phyloP scores from a whole-genome alignment of 2,888 invertebrate species.

The Drosophila austrosaltans region DNA sequence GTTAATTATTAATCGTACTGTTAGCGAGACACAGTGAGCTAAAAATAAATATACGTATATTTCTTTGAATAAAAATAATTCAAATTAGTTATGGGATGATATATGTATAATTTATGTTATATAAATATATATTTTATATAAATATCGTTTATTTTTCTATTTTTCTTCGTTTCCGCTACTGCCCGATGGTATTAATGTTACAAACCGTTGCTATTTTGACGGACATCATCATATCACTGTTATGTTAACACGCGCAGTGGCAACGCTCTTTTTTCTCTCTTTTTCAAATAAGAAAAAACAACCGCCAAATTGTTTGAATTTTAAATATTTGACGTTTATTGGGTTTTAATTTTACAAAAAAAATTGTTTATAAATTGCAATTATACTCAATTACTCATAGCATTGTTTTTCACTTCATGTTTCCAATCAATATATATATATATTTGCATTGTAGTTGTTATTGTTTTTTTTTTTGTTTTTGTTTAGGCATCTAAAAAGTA shows the following conservation, averaged over 20 bases:
- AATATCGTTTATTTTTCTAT: no score
- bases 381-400: slow-evolving; percentile 42
- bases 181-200: no score
- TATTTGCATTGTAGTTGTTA: slow-evolving; percentile 43
- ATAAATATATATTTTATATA: no score
- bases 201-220: no score
- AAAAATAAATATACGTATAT: no score
- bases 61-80: no score
- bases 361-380: slow-evolving; percentile 46
- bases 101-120: no score
- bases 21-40: no score
- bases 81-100: no score
- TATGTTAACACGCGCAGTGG: neutral
- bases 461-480: slow-evolving; percentile 52
- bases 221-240: neutral
- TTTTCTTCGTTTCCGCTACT: no score
- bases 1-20: no score
- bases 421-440: slow-evolving; percentile 40
- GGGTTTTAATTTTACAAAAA: slow-evolving; percentile 68
- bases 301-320: slow-evolving; percentile 46
- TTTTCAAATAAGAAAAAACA: neutral
- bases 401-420: slow-evolving; percentile 32
- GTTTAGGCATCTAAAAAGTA: slow-evolving; percentile 70
- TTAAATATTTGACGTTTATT: slow-evolving; percentile 64
- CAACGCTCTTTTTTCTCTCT: neutral